Evolutionary conservation across 1,140 invertebrate genomes (phyloP), one percentile per base, ranked within the genome.

Genomic region (Meteorus sp.): DNA sequence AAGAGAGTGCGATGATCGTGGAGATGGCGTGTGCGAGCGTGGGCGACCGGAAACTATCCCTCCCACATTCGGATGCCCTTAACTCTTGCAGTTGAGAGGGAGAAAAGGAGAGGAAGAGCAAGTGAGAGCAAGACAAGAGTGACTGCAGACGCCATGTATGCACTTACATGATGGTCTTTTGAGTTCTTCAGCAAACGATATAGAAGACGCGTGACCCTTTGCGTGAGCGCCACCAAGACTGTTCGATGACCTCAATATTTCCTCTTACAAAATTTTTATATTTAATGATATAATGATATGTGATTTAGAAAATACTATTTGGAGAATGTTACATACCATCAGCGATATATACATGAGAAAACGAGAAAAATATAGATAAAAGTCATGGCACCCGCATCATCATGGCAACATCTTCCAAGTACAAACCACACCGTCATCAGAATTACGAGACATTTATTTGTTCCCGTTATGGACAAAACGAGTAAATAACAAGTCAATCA

Each of bases 1-100:
- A 68, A 71, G 41, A 41, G 29, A 47, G 44, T 55, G 39, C 52
- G 39, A 66, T 75, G 70, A 59, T 69, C 62, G 66, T 62, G 63
- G 55, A 65, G 60, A 51, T 39, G 47, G 56, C 62, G 70, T 67
- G 73, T n/a, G n/a, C n/a, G n/a, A n/a, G n/a, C n/a, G n/a, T 75
- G 72, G 73, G 73, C 70, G 73, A 75, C 71, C 72, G 72, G 72
- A 75, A 75, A 75, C 72, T 68, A 70, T 74, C 72, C 73, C 69
- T 74, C 71, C 71, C 67, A 74, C 73, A 72, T 72, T 68, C 64
- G 63, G 63, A 64, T 69, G 68, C 67, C 67, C 70, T 72, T 56
- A 48, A 54, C 52, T 54, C 52, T n/a, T n/a, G n/a, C n/a, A n/a
- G n/a, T n/a, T n/a, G n/a, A n/a, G n/a, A n/a, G n/a, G n/a, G n/a